Conservation (phyloP, 2,797 vertebrate genomes). For the Orestias chungarensis region DNA sequence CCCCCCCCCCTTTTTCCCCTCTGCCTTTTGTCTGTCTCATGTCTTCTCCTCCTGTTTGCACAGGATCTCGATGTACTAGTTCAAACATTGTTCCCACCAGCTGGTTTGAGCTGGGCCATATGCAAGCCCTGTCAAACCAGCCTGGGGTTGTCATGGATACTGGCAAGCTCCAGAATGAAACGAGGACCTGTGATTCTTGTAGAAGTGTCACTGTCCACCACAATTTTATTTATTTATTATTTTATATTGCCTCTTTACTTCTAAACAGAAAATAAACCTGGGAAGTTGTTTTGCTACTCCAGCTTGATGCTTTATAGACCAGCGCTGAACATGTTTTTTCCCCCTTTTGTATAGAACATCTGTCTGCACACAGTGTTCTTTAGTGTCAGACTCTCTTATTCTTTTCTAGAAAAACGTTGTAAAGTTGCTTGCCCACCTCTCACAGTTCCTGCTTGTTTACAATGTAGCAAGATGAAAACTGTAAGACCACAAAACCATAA, state of each 20-base stretch:
- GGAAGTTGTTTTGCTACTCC: slow-evolving; percentile 72
- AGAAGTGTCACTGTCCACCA: slow-evolving; percentile 88
- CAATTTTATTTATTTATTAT: slow-evolving; percentile 47
- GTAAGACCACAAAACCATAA: slow-evolving; percentile 58
- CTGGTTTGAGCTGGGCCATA: slow-evolving; percentile 97
- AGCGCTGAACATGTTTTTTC: slow-evolving; percentile 41
- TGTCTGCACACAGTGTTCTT: slow-evolving; percentile 66
- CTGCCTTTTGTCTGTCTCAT: slow-evolving; percentile 24
- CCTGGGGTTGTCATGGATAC: slow-evolving; percentile 99
- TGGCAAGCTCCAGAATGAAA: slow-evolving; percentile 91
- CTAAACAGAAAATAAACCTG: slow-evolving; percentile 62
- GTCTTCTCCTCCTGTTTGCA: slow-evolving; percentile 89
- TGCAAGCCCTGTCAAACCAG: slow-evolving; percentile 99
- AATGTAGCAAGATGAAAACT: slow-evolving; percentile 33
- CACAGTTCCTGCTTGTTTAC: slow-evolving; percentile 48
- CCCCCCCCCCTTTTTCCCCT: not conserved
- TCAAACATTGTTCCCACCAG: slow-evolving; percentile 99
- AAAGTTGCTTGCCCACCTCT: slow-evolving; percentile 64
- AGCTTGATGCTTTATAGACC: slow-evolving; percentile 66
- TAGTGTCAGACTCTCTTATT: slow-evolving; percentile 62
- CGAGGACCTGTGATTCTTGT: slow-evolving; percentile 88
- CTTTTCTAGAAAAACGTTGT: slow-evolving; percentile 65
- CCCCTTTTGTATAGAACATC: slow-evolving; percentile 48
- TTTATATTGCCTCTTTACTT: slow-evolving; percentile 34
- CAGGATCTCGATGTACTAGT: slow-evolving; percentile 99